A percentile compares a stretch with the other conserved stretches of the same genome.
phyloP scores from a whole-genome alignment of 2,797 vertebrate genomes.

The Thalassophryne amazonica region DNA sequence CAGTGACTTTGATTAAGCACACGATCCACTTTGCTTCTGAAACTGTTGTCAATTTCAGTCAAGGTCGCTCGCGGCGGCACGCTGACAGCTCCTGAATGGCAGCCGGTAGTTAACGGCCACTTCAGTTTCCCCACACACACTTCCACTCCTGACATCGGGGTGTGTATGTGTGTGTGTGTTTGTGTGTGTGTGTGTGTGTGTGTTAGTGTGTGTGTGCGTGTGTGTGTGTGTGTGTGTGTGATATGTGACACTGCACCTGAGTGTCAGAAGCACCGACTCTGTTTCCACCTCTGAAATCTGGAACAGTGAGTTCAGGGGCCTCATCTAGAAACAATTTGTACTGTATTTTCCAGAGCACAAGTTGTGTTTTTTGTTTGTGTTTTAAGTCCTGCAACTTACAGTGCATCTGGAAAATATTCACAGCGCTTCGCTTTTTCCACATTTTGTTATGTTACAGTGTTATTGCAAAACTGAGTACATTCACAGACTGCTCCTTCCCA shows the following conservation, averaged over 20 bases:
- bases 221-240: constrained; percentile 2
- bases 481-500: too few species aligned
- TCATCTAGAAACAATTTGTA: too few species aligned
- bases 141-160: background rate
- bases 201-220: background rate
- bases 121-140: background rate
- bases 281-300: background rate
- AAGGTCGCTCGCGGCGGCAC: constrained; percentile 9
- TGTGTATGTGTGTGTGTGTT: background rate
- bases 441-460: too few species aligned
- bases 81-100: background rate
- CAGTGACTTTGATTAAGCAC: constrained; percentile 23
- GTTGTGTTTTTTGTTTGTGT: too few species aligned
- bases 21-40: constrained; percentile 4
- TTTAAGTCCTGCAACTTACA: too few species aligned
- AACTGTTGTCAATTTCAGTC: constrained; percentile 6
- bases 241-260: constrained; percentile 30
- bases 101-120: background rate
- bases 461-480: too few species aligned
- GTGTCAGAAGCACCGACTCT: background rate
- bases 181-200: background rate
- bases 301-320: constrained; percentile 27
- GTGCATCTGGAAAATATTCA: too few species aligned
- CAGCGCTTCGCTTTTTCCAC: too few species aligned
- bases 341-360: too few species aligned